Evolutionary conservation across 2,797 vertebrate genomes (phyloP), one percentile per base, ranked within the genome.

Genomic region (Todus mexicanus): DNA sequence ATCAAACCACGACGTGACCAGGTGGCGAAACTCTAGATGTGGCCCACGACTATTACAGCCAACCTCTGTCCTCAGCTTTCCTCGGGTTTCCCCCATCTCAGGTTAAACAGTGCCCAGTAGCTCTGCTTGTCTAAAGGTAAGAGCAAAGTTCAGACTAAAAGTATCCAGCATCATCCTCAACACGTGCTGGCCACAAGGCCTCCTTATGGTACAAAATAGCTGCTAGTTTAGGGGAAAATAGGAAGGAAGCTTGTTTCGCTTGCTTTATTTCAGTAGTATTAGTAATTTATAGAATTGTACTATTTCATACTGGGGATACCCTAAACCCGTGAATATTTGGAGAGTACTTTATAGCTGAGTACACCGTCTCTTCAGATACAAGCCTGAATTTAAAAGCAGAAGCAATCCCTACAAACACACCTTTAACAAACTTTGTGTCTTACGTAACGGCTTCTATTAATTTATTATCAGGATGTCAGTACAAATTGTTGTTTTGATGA

Each of bases 401-500:
- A 93, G 76, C 53, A 70, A 65, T 25, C n/a, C 45, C 64, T 72
- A 50, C 53, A 82, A 91, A 88, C 74, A 73, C 37, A 90, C 21
- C 48, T 86, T 88, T 51, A 25, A 70, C 70, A 83, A 87, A 17
- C 53, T 84, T 45, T 11, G 50, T 77, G 42, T 23, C 72, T 79
- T 64, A 51, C 13, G 8, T 61, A 93, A 85, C 82, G 29, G 77
- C 60, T 89, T 82, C 71, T 77, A 54, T 77, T 80, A 45, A 92
- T 94, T 94, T 92, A 65, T 92, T 89, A 92, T 61, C 84, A 90
- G 78, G 69, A 93, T 90, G 89, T 69, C 94, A 92, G 90, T 45
- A 79, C 33, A 61, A 94, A 94, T 61, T 71, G 81, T 87, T 94
- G 88, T 96, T 94, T 85, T 89, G 81, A 85, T 69, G 59, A 65